Conservation (phyloP, 2,797 vertebrate species). For the Siniperca undulata region DNA sequence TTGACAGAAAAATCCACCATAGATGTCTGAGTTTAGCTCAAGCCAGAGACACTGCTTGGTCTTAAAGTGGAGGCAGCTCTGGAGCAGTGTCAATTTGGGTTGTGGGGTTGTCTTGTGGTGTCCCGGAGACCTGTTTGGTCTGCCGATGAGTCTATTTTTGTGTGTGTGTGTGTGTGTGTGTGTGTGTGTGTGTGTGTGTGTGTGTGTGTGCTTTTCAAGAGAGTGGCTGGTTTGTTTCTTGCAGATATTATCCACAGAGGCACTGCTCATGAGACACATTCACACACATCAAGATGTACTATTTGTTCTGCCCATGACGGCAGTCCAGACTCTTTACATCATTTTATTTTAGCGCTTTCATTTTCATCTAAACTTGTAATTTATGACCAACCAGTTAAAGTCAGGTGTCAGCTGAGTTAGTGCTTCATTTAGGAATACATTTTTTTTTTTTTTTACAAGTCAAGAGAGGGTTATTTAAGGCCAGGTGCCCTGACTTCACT, state of each 20-base stretch:
- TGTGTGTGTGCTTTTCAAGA: constrained; percentile 56
- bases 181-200: constrained; percentile 39
- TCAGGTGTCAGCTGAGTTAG: constrained; percentile 42
- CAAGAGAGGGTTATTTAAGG: constrained; percentile 39
- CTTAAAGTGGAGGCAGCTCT: constrained; percentile 48
- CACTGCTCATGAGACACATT: constrained; percentile 39
- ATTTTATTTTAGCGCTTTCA: constrained; percentile 33
- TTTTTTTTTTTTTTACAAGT: constrained; percentile 39
- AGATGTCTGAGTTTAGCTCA: constrained; percentile 51
- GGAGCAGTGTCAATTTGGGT: constrained; percentile 53
- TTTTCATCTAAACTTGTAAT: constrained; percentile 51
- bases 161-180: constrained; percentile 37
- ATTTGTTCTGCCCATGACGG: constrained; percentile 19
- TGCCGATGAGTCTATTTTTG: constrained; percentile 70
- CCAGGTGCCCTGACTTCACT: constrained; percentile 58
- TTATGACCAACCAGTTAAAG: constrained; percentile 38
- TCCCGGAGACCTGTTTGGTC: constrained; percentile 65
- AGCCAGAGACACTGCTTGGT: constrained; percentile 36
- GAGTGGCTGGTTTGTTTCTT: constrained; percentile 65
- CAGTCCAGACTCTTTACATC: constrained; percentile 47
- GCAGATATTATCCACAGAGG: constrained; percentile 43
- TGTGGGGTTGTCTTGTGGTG: constrained; percentile 76
- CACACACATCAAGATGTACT: constrained; percentile 26
- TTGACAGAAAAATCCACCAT: neutral
- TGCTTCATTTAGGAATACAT: constrained; percentile 35